Base-by-base conservation (phyloP, 2,113 vertebrate genomes). In the Dipodomys stephensi region DNA sequence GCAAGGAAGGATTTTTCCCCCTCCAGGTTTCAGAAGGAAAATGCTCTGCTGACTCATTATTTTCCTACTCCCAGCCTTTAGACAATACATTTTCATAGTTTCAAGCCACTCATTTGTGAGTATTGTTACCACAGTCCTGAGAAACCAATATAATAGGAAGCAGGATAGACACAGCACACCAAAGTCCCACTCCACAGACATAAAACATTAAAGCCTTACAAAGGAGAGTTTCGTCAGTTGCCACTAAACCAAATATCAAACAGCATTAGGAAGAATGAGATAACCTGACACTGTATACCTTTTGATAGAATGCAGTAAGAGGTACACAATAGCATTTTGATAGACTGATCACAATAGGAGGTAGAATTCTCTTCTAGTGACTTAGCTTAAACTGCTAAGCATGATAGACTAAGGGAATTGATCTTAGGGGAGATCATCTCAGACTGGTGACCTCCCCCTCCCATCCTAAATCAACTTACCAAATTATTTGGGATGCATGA, bases 41-140 rank as follows among this genome's bases (percentile, higher is more conserved):
- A 74, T 57, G 27, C 22, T n/a, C 57, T 79, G 23, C 44, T 0
- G 7, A 87, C 35, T 76, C 27, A 44, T 30, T 87, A 32, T 84
- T 92, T 84, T 84, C 22, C 30, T 39, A 82, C 18, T 91, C 88
- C 15, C 74, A 74, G 53, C 39, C 81, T 88, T 80, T 46, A 82
- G 81, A 84, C 44, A 87, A 92, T 60, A 67, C 18, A 90, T 64
- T 64, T 80, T 71, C 46, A 15, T 84, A 73, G 72, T 77, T 77
- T 84, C 64, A 73, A 93, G 69, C 57, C 28, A 76, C 39, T 30
- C n/a, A 10, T 82, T 77, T 87, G 30, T 81, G 69, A 77, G 68
- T 62, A 62, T 44, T 60, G 77, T 78, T 87, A 95, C 1, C 64
- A 44, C 18, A 72, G 53, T 27, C 46, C 53, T 53, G 60, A 46